Conservation (phyloP, 2,888 invertebrate species). For the Argynnis bischoffii region DNA sequence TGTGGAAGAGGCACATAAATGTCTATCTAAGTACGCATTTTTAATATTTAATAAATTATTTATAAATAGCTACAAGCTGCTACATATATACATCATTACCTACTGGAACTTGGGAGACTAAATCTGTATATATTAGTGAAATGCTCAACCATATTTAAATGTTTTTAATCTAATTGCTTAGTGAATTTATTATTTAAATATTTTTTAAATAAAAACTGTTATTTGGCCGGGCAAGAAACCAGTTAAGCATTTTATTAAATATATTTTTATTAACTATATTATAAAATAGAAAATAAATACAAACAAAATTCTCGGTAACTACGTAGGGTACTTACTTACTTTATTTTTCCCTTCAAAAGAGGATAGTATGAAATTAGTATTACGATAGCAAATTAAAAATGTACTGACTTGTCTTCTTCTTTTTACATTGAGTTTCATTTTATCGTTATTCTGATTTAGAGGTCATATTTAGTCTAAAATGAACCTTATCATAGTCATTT, state of each 20-base stretch:
- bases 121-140: slow-evolving; percentile 16
- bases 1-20: too few relatives aligned
- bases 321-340: background rate
- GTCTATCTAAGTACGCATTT: too few relatives aligned
- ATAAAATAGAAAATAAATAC: slow-evolving; percentile 3
- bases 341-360: background rate
- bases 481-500: slow-evolving; percentile 1
- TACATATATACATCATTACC: background rate
- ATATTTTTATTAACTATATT: background rate
- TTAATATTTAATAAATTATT: too few relatives aligned
- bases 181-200: too few relatives aligned
- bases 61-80: background rate
- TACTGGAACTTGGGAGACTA: slow-evolving; percentile 12
- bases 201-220: too few relatives aligned
- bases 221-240: too few relatives aligned
- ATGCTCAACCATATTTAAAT: slow-evolving; percentile 16
- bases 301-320: background rate
- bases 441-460: slow-evolving; percentile 4
- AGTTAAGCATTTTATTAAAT: too few relatives aligned
- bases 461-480: background rate
- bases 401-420: slow-evolving; percentile 4
- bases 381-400: background rate
- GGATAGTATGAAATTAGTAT: background rate
- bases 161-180: too few relatives aligned
- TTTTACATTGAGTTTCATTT: background rate